Evolutionary conservation across 1,140 invertebrate species (phyloP), one percentile per base, ranked within the genome.

Genomic region (Pachyrhynchus sulphureomaculatus): DNA sequence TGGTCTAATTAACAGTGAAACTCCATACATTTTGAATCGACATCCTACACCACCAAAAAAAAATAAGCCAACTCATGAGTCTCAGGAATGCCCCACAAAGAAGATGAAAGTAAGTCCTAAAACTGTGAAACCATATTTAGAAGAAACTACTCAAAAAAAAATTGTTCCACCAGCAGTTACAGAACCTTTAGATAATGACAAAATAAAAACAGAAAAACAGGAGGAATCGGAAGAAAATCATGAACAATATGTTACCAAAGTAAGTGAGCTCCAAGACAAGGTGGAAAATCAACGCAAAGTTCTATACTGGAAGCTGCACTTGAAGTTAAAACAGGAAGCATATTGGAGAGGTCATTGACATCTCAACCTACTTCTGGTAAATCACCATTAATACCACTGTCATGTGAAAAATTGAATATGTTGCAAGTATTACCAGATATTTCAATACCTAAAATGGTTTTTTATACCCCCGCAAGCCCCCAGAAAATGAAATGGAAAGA

Each of bases 1-100:
- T 75, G 88, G 88, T 5, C 76, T 90, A 15, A 81, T 84, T 60
- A 64, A 56, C 33, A 67, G 49, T 20, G 61, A 64, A 21, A 53
- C 41, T 12, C 47, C 55, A 13, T 62, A 51, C 10, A 34, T 45
- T 13, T 32, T 53, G 29, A 66, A 65, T 37, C 61, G 54, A 55
- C 62, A 64, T 52, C 17, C 21, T 6, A 18, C 34, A 9, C 47
- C 58, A 36, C 44, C 32, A 24, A 71, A 69, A 55, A 71, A 68
- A 53, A 42, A 32, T 13, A 66, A 68, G 55, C 24, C 41, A 17
- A 23, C 29, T 5, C 33, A 23, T 23, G 62, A 67, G 32, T 17
- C 48, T 48, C 52, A 48, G 36, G 65, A 66, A 53, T 65, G 60
- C 32, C 62, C 62, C 10, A 10, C 29, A n/a, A 68, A 71, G 54